Evolutionary conservation across 2,888 invertebrate genomes (phyloP).

Genomic region (Zygogramma bicolorata): DNA sequence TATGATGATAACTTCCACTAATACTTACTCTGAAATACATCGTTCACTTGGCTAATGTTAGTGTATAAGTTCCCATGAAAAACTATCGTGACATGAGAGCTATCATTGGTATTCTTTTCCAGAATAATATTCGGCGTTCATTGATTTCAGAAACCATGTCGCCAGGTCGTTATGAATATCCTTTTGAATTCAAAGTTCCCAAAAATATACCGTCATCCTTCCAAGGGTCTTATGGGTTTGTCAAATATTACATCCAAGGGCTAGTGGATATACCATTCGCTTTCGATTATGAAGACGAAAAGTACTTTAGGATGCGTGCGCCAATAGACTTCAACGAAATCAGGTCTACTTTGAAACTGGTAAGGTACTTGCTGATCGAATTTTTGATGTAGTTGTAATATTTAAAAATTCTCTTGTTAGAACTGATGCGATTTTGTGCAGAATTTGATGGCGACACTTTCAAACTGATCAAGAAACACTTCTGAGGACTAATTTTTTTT

Average conservation of each 20-base stretch:
- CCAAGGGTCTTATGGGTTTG: not conserved
- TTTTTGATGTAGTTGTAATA: not conserved
- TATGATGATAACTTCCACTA: no score
- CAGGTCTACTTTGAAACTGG: not conserved
- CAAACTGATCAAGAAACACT: no score
- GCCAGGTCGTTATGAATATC: not conserved
- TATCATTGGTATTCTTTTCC: no score
- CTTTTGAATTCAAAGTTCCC: not conserved
- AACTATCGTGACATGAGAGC: no score
- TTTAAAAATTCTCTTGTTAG: no score
- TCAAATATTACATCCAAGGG: conserved; percentile 5
- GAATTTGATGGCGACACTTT: no score
- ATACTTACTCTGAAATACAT: no score
- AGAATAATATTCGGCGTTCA: no score
- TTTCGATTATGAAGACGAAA: conserved; percentile 2
- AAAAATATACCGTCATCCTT: conserved; percentile 1
- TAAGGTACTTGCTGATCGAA: not conserved
- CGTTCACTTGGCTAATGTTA: no score
- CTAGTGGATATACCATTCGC: not conserved
- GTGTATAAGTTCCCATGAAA: no score
- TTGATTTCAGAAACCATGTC: conserved; percentile 1
- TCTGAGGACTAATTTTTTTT: no score
- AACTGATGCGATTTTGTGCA: no score
- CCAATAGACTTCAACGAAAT: conserved; percentile 19
- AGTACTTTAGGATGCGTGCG: not conserved